phyloP scores from a whole-genome alignment of 2,113 vertebrate genomes.

The Talpa occidentalis region DNA sequence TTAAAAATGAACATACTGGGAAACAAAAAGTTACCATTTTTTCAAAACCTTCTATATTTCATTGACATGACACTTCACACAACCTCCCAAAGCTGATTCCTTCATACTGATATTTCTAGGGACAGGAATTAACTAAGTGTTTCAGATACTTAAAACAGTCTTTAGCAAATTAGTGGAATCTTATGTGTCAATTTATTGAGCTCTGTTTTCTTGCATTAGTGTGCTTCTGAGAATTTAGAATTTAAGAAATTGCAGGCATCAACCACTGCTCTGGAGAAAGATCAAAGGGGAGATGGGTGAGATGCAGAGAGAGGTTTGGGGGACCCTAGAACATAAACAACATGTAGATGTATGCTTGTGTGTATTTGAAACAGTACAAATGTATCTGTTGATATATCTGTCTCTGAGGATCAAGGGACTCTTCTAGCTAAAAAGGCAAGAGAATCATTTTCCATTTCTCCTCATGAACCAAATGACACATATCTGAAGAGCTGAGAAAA shows the following conservation, averaged over 20 bases:
- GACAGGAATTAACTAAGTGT: background rate
- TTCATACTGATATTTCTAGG: background rate
- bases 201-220: background rate
- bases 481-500: background rate
- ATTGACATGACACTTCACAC: background rate
- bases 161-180: background rate
- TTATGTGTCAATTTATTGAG: background rate
- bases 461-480: background rate
- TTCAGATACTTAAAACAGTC: background rate
- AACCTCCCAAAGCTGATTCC: background rate
- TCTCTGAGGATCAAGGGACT: background rate
- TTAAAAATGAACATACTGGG: background rate
- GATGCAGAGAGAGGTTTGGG: background rate
- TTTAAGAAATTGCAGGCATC: background rate
- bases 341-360: background rate
- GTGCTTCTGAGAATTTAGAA: background rate
- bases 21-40: background rate
- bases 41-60: background rate
- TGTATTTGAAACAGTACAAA: too few relatives aligned
- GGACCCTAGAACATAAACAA: background rate
- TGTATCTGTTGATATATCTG: background rate
- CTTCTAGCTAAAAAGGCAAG: background rate
- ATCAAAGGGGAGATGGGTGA: background rate
- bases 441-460: background rate
- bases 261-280: background rate